phyloP scores from a whole-genome alignment of 2,888 invertebrate genomes.

The Megastigmus dorsalis region DNA sequence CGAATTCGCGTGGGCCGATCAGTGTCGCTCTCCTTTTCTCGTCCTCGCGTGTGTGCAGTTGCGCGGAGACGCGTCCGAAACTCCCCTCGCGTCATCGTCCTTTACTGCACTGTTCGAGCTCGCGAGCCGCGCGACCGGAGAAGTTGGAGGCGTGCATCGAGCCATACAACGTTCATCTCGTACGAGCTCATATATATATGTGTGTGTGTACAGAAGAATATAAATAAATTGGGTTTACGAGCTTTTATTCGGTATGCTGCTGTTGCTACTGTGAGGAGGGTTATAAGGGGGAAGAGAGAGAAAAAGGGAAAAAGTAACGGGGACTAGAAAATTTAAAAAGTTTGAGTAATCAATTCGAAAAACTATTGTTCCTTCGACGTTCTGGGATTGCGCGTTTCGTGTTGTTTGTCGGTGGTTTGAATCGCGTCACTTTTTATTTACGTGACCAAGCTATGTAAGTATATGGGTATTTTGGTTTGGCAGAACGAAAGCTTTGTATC shows the following conservation, averaged over 20 bases:
- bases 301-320: background rate
- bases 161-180: no score
- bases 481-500: no score
- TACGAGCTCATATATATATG: no score
- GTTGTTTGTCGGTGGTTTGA: no score
- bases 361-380: no score
- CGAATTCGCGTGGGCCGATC: no score
- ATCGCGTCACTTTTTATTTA: no score
- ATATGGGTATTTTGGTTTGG: no score
- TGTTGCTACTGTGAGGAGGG: background rate
- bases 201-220: no score
- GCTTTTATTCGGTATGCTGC: conserved; percentile 20
- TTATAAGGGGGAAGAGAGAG: background rate
- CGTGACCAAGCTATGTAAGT: no score
- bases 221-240: conserved; percentile 23
- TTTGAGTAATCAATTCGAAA: background rate
- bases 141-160: background rate
- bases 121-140: background rate
- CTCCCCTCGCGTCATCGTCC: background rate
- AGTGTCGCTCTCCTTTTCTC: no score
- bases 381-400: no score
- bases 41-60: background rate
- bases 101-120: background rate
- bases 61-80: background rate
- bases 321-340: background rate